Evolutionary conservation across 2,888 invertebrate species (phyloP), one percentile per base, ranked within the genome.

Genomic region (Polietes domitor): DNA sequence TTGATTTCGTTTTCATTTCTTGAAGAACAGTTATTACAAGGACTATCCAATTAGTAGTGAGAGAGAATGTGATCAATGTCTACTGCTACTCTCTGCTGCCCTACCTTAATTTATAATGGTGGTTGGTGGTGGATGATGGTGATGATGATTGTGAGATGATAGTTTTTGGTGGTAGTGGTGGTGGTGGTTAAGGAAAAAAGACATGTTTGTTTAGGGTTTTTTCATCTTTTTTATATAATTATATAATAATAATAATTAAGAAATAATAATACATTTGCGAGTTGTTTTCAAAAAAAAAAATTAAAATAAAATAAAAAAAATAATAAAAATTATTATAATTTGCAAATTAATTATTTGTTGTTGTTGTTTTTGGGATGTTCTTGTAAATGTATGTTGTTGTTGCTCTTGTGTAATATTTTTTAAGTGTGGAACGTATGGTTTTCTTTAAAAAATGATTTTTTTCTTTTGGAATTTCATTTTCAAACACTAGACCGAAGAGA

Each of bases 241-340:
- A 91, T 91, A 88, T 87, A 87, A 88, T 88, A 88, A 89, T 90
- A 90, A 90, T 91, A 91, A 91, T 91, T 89, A 90, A 88, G 89
- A 90, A 90, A 90, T 90, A 90, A 90, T 87, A 87, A 87, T 87
- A 87, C 87, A 87, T 87, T 87, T 87, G 87, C 86, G 86, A 86
- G 85, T 86, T 85, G 85, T 83, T 86, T 86, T 86, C 82, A 84
- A 85, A 83, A 84, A 84, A 85, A 83, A 84, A 84, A 85, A 83
- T 81, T 50, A 80, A 80, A 65, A 85, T 68, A 81, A 81, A 82
- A 83, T 63, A 82, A 79, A 80, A 77, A 78, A 79, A 79, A 78
- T 74, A 83, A 82, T 75, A 84, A 65, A 82, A 80, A 82, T 74
- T 74, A 85, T 86, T 90, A 91, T 90, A 91, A 90, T 91, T 91